Base-by-base conservation (phyloP, 2,888 invertebrate species). In the Bellardia bayeri region DNA sequence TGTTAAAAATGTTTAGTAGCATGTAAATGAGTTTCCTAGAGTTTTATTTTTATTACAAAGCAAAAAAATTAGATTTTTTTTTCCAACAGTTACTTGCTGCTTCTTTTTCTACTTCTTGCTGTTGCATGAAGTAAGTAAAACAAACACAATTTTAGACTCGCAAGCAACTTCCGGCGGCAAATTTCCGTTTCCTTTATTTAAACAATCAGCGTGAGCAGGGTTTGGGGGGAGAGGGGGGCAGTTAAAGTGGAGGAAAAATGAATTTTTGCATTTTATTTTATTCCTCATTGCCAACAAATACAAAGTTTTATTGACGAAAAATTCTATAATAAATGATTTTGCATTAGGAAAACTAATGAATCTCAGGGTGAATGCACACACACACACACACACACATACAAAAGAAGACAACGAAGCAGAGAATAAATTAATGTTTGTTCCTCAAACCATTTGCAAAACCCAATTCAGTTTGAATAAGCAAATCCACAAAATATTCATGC, bases 281-380 rank as follows among this genome's bases (percentile, higher is more conserved):
- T 64, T 40, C 66, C 51, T 84, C 72, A 74, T 69, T 79, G 84
- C 82, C 78, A 87, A 81, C 66, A 81, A 33, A 80, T 75, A 75
- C 49, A 75, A 82, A 85, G 79, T 87, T 85, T 85, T 79, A 87
- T 87, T 87, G 87, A 79, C 75, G 87, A 82, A 79, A 75, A 87
- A 87, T 69, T 79, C 64, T 66, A 79, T 87, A 87, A 87, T 87
- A 87, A 87, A 87, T 87, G 87, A 79, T 85, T 85, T 85, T 87
- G 64, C 87, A 87, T 87, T 87, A 79, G 82, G 82, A 87, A 85
- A 87, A 87, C 87, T 87, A 87, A 87, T 87, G 85, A 87, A 79
- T 79, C 63, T 49, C 72, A 4, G 58, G 23, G 6, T 71, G 63
- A 63, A 37, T 76, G 71, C 58, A 68, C 37, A 61, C 7, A 9